Base-by-base conservation (phyloP, 2,797 vertebrate species). In the Acanthurus tractus region DNA sequence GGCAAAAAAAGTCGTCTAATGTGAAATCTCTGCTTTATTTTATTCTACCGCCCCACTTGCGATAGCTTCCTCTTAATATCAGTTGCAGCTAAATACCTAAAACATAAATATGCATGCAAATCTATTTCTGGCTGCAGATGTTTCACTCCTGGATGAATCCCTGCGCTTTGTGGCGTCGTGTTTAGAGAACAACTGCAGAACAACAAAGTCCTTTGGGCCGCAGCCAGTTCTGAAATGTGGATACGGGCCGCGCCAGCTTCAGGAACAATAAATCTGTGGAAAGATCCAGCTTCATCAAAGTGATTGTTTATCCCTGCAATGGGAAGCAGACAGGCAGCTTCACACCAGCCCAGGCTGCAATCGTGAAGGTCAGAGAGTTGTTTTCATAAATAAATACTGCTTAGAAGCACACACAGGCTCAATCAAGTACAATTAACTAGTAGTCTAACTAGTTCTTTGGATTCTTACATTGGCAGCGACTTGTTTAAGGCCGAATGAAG, bases 151-250 rank as follows among this genome's bases (percentile, higher is more conserved):
- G 58, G 57, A 70, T 74, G 34, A 69, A 69, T 71, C 62, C 49
- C 46, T 52, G 45, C 34, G 55, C 44, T 74, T 55, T 58, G 57
- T 42, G 45, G 22, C 65, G 53, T 40, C 3, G 20, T 74, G 49
- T 82, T 78, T 36, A 50, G 61, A 63, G 23, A 58, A 67, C 78
- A 74, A 66, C 58, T 29, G 67, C 56, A 76, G 64, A 79, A 71
- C 74, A 79, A 80, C 56, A 78, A 82, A 79, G 72, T 82, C 75
- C 23, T 76, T 50, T 87, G 70, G 83, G 73, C 38, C 40, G 42
- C 52, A 67, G 77, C 75, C 82, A 81, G 70, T 34, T 79, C 57
- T 84, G 71, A 84, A 83, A 89, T 83, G 82, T 78, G 63, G 42
- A 64, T 57, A 46, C 66, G 78, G 72, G 76, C 63, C 49, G 70